Evolutionary conservation across 2,113 vertebrate species (phyloP), one percentile per base, ranked within the genome.

Genomic region (Hemibagrus wyckioides): DNA sequence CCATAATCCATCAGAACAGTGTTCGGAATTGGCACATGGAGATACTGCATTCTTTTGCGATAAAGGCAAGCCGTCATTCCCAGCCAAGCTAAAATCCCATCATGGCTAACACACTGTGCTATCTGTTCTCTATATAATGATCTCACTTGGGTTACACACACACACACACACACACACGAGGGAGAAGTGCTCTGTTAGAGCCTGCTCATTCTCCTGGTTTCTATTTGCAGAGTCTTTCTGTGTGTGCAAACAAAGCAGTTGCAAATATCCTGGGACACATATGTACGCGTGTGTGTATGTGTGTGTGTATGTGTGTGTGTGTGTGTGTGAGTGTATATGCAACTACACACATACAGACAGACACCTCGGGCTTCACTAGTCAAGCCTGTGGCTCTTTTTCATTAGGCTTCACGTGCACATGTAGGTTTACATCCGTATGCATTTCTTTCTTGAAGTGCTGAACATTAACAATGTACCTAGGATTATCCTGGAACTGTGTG

Each of bases 121-220:
- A 87, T 87, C 86, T 87, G 59, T 79, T 87, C 86, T 87, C 81
- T 84, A 54, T 76, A 84, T 87, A 87, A 87, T 87, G 86, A 87
- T 87, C 86, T 87, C 86, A 87, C 81, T 79, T 67, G 81, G 86
- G 80, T 83, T 63, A 14, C 41, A 65, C 41, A 48, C 44, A 56
- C 76, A 13, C 25, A 86, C 57, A 86, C 33, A 13, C 44, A 54
- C 76, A 75, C 21, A 83, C 81, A 84, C n/a, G 8, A 65, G 86
- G 86, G 71, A 87, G 59, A 61, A 63, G 61, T 69, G 19, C 57
- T 80, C 86, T 88, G 83, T 88, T 88, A 30, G 65, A 83, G 61
- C 81, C 61, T 86, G 67, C 80, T 85, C 39, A 77, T 82, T 77
- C 61, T 83, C 84, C 71, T 81, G 76, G 77, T 87, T 82, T 82